phyloP scores from a whole-genome alignment of 2,888 invertebrate genomes.

The Macrophya alboannulata region DNA sequence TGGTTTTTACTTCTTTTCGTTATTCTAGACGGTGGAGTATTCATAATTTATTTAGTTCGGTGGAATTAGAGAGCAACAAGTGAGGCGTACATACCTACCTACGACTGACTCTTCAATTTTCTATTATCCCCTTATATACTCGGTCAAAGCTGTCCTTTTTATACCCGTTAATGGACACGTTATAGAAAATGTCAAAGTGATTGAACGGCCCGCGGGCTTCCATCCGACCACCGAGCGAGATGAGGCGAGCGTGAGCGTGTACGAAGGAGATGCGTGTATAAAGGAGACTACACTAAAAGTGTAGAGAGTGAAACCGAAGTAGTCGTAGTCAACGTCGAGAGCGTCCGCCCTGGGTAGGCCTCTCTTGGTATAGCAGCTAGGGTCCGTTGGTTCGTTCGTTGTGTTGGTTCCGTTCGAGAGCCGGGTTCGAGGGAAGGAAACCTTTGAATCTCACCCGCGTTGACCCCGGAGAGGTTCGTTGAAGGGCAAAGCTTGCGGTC shows the following conservation, averaged over 20 bases:
- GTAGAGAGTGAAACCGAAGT: background rate
- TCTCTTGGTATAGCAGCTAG: too few species aligned
- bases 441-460: constrained; percentile 14
- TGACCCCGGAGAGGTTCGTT: constrained; percentile 7
- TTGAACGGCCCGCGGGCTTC: background rate
- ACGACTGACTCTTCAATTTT: background rate
- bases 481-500: constrained; percentile 62
- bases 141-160: constrained; percentile 8
- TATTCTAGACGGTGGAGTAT: background rate
- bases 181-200: constrained; percentile 20
- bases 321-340: background rate
- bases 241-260: background rate
- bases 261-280: background rate
- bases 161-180: constrained; percentile 17
- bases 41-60: background rate
- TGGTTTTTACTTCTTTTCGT: background rate
- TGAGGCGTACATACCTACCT: background rate
- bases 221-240: background rate
- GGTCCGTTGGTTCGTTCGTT: too few species aligned
- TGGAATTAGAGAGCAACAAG: background rate
- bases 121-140: background rate
- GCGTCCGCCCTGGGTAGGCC: background rate
- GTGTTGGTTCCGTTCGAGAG: too few species aligned
- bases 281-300: background rate
- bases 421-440: constrained; percentile 3